phyloP scores from a whole-genome alignment of 1,140 invertebrate species.

The Trinorchestia longiramus region DNA sequence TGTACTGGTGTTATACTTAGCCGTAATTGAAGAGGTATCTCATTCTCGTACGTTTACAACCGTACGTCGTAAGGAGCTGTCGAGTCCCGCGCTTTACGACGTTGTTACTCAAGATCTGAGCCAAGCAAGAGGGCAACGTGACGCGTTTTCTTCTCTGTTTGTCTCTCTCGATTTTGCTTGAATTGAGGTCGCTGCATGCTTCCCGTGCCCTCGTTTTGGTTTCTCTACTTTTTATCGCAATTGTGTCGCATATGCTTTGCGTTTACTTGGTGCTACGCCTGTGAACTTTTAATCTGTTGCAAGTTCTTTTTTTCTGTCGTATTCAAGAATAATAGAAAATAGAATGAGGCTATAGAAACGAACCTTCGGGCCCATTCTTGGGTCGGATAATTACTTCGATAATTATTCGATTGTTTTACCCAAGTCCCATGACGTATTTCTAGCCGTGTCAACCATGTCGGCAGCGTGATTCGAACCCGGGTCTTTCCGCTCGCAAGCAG shows the following conservation, averaged over 20 bases:
- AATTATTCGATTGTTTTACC: too few species aligned
- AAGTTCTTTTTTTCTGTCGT: too few species aligned
- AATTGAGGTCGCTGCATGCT: neutral
- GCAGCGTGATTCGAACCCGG: too few species aligned
- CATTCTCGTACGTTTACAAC: neutral
- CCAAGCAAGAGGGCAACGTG: neutral
- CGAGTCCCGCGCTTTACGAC: neutral
- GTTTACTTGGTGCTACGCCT: too few species aligned
- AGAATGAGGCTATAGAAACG: too few species aligned
- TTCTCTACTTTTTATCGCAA: neutral
- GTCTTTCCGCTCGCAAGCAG: too few species aligned
- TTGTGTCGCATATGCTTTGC: neutral
- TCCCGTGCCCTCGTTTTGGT: neutral
- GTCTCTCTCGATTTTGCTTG: neutral
- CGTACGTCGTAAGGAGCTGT: neutral
- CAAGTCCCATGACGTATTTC: too few species aligned
- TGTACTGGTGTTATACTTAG: neutral
- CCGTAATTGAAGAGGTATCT: constrained; percentile 41
- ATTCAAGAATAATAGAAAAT: too few species aligned
- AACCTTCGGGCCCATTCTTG: too few species aligned
- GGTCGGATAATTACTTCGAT: too few species aligned
- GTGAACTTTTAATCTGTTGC: too few species aligned
- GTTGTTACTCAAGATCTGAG: constrained; percentile 1
- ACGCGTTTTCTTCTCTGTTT: neutral
- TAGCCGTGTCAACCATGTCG: too few species aligned